These are phyloP conservation scores for Cheilosia pagana DNA, from an alignment of 2,888 invertebrate species.

Conservation along the genomic window DNA sequence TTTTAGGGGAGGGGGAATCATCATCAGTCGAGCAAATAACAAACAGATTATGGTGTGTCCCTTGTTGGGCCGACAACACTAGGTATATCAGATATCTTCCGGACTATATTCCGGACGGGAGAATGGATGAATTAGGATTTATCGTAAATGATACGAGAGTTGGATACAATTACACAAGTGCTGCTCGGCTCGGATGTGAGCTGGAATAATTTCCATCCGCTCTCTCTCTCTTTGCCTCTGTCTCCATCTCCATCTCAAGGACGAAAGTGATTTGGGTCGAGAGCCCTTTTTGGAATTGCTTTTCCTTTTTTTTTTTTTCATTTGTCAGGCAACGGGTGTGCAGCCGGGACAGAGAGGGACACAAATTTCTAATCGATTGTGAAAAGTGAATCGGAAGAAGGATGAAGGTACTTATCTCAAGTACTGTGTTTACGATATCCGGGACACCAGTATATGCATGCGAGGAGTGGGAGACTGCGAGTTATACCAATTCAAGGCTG, in stretches of 20 bases:
- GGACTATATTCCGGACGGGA: constrained; percentile 51
- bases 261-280: constrained; percentile 54
- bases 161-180: constrained; percentile 31
- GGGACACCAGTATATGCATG: constrained; percentile 9
- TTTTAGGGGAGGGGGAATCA: constrained; percentile 47
- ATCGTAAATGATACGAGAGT: constrained; percentile 61
- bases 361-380: constrained; percentile 53
- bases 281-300: constrained; percentile 32
- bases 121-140: constrained; percentile 65
- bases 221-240: not conserved
- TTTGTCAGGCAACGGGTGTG: constrained; percentile 8
- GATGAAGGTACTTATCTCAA: constrained; percentile 53
- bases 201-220: constrained; percentile 60
- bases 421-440: constrained; percentile 66
- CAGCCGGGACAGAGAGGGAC: not conserved
- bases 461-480: constrained; percentile 3
- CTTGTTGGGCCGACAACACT: constrained; percentile 53
- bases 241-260: constrained; percentile 6
- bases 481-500: constrained; percentile 25
- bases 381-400: constrained; percentile 37
- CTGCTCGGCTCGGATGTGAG: constrained; percentile 24
- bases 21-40: constrained; percentile 70
- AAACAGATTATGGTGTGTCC: constrained; percentile 73
- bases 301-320: constrained; percentile 17
- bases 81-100: constrained; percentile 36